Evolutionary conservation across 2,113 vertebrate species (phyloP).

Genomic region (Scortum barcoo): DNA sequence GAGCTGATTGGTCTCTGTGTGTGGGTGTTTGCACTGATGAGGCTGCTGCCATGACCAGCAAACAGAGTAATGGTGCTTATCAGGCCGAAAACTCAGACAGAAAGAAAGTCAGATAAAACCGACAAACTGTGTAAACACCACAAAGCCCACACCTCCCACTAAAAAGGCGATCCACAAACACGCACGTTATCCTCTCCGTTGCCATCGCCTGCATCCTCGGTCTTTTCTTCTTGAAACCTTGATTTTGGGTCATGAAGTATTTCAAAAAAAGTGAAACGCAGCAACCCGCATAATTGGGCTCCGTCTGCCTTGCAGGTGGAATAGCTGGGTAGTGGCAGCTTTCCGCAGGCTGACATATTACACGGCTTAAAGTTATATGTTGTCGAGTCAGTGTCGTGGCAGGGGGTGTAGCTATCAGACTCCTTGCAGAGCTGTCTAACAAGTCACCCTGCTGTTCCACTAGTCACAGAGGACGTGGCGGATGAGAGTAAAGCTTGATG

Average conservation of each 20-base stretch:
- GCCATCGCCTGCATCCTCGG: not conserved
- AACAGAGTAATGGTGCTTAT: slow-evolving; percentile 61
- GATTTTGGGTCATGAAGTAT: not conserved
- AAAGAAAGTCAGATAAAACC: slow-evolving; percentile 46
- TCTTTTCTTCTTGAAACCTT: slow-evolving; percentile 11
- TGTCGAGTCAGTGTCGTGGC: slow-evolving; percentile 43
- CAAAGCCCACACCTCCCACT: slow-evolving; percentile 19
- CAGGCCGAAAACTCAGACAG: slow-evolving; percentile 41
- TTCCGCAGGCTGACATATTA: slow-evolving; percentile 32
- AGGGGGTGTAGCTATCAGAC: slow-evolving; percentile 58
- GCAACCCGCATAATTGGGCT: slow-evolving; percentile 2
- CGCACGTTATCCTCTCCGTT: not conserved
- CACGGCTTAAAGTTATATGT: slow-evolving; percentile 35
- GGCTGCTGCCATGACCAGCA: slow-evolving; percentile 51
- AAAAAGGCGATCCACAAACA: slow-evolving; percentile 24
- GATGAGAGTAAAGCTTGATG: slow-evolving; percentile 38
- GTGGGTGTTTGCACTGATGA: slow-evolving; percentile 58
- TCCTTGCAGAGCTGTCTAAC: slow-evolving; percentile 54
- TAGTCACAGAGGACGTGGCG: slow-evolving; percentile 44
- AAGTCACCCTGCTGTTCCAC: slow-evolving; percentile 64
- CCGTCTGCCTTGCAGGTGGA: slow-evolving; percentile 38
- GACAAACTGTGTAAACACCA: slow-evolving; percentile 41
- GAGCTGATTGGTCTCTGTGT: slow-evolving; percentile 28
- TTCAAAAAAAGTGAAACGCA: slow-evolving; percentile 1
- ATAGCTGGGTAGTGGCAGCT: slow-evolving; percentile 36